Evolutionary conservation across 2,113 vertebrate genomes (phyloP).

Genomic region (Arvicanthis niloticus): DNA sequence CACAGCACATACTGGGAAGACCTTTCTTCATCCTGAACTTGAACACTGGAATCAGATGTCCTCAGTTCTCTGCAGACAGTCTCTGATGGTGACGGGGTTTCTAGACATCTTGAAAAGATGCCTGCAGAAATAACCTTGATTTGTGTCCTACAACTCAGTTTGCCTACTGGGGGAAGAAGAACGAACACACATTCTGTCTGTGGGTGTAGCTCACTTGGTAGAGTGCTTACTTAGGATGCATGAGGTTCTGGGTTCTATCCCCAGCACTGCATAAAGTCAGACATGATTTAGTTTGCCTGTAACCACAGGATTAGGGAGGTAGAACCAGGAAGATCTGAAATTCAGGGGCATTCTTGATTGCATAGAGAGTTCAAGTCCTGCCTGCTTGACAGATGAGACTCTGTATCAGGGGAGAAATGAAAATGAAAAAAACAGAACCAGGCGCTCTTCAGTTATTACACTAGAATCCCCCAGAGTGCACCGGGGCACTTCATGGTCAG

Average conservation of each 20-base stretch:
- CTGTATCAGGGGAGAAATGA: neutral
- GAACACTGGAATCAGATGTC: neutral
- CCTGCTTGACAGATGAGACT: neutral
- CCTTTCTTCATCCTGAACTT: neutral
- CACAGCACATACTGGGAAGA: neutral
- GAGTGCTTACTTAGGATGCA: neutral
- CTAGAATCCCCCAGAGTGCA: neutral
- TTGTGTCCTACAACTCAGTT: neutral
- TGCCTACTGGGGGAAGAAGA: neutral
- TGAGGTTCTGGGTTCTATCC: neutral
- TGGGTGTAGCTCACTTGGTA: neutral
- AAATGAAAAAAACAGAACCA: neutral
- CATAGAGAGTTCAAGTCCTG: neutral
- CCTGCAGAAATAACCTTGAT: neutral
- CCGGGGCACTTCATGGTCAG: neutral
- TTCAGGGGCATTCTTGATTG: neutral
- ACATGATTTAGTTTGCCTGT: neutral
- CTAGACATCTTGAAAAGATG: constrained; percentile 1
- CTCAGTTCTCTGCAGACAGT: neutral
- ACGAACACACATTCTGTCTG: neutral
- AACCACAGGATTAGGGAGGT: neutral
- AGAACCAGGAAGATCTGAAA: neutral
- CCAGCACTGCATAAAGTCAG: neutral
- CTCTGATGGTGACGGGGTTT: neutral
- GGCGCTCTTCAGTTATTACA: neutral